Evolutionary conservation across 2,888 invertebrate species (phyloP), one percentile per base, ranked within the genome.

Genomic region (Apamea epomidion): DNA sequence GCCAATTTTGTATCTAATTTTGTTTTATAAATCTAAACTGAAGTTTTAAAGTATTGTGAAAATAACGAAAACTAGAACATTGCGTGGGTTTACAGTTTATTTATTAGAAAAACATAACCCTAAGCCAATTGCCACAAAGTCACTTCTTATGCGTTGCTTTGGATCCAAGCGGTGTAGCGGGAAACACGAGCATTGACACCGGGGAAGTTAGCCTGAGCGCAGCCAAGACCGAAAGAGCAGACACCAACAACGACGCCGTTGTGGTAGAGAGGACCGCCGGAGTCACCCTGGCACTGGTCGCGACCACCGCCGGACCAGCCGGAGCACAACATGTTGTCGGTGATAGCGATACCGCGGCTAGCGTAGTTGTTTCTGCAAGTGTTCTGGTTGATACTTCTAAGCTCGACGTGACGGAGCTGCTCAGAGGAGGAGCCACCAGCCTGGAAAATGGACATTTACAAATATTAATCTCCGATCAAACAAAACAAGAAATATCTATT

Each of bases 261-360:
- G 88, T 94, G 94, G 87, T 93, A 90, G 37, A 94, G 92, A 29
- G 94, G 94, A 74, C 95, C 93, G 4, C 95, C 95, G n/a, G 93
- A 92, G 84, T 95, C 95, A 71, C 92, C 93, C 76, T 90, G 90
- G 89, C 94, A 94, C 82, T 92, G 92, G 83, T 92, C 93, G n/a
- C 93, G 92, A 58, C 93, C 93, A 3, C 93, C 93, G 6, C 90
- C 88, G 8, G 92, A 79, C 91, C 91, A 92, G 18, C 94, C 94
- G 25, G 92, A 89, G 87, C 94, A 94, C 84, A 94, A 29, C 94
- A 94, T 94, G 85, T 93, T 94, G 80, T 88, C 91, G n/a, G 91
- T 94, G 51, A 94, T 77, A 5, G 78, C 16, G 2, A 76, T 76
- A 42, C 91, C 89, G 7, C 85, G 69, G 54, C 12, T 70, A 58